Base-by-base conservation (phyloP, 2,113 vertebrate genomes). In the Meleagris gallopavo region DNA sequence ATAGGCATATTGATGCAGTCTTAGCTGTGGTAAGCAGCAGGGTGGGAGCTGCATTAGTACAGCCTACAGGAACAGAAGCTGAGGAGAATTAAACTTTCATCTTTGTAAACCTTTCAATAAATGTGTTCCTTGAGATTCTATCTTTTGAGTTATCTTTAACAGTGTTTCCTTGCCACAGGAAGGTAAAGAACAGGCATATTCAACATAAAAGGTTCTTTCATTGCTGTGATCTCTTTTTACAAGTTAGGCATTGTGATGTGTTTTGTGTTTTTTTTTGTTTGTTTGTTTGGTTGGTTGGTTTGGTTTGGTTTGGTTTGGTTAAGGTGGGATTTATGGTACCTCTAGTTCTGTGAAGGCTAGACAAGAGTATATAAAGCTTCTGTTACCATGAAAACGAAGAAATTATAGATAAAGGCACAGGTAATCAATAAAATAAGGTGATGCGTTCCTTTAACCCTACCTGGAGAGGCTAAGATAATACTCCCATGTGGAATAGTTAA, bases 71-170 rank as follows among this genome's bases (percentile, higher is more conserved):
- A 95, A 90, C n/a, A 76, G 41, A 21, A 94, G 75, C 36, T 22
- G 58, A 93, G 93, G 83, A 91, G 89, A 89, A 95, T 94, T 79
- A 64, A 88, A 71, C 27, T 58, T 95, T 74, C 87, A 38, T 76
- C 38, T 86, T 85, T 62, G 66, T 88, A 88, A 83, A 83, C 93
- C 73, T 89, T 82, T 90, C 62, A 72, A 34, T 87, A 96, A 89
- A 29, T 83, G 85, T 69, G 86, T 93, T 93, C 75, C 58, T 74
- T 50, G 79, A 83, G 72, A 87, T 21, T 60, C 45, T 93, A 32
- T 94, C 83, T 95, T 96, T 85, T 43, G 61, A 60, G 66, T 95
- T 87, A 80, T 69, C 58, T 86, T 95, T 83, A 77, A 71, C 78
- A 88, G 74, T 82, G 50, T 16, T 90, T 96, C 41, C 91, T 95